Base-by-base conservation (phyloP, 2,113 vertebrate species). In the Corapipo altera region DNA sequence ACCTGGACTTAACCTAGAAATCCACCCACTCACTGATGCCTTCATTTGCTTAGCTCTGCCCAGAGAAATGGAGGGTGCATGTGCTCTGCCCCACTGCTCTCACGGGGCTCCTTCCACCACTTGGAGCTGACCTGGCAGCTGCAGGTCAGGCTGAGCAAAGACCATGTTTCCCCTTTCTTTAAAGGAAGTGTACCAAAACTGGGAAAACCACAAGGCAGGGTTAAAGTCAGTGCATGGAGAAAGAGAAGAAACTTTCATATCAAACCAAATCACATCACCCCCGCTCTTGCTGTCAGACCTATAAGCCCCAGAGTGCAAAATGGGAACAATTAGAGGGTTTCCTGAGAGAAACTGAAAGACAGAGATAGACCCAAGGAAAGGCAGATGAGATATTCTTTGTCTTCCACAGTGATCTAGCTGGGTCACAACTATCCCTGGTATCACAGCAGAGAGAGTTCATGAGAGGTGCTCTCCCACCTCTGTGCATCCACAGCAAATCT, bases 11-110 rank as follows among this genome's bases (percentile, higher is more conserved):
- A 70, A 62, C 21, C 46, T 43, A 41, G 30, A 55, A 67, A 69
- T 23, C 43, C 52, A 67, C 8, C 44, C 77, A 46, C 21, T 2
- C 5, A 0, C 15, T 64, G 72, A 12, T 61, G 70, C 4, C 1
- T 69, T 71, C 41, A 26, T 46, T 65, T 48, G 27, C 33, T 70
- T 74, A 80, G 76, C 33, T 84, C 39, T 66, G 24, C 39, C 39
- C 11, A 5, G 39, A 65, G 57, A 58, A 41, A 11, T 0, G 3
- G 12, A 54, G 55, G 24, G 9, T 7, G 8, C 1, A 0, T 28
- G 52, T 19, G n/a, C 77, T 13, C 49, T 48, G 51, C n/a, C 26
- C 33, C 62, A 37, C 1, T 4, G 3, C 35, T 16, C 78, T 78
- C 51, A 37, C 3, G 0, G 20, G 37, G 43, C 44, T 71, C 33